Conservation (phyloP, 2,113 vertebrate genomes). For the Halichoerus grypus region DNA sequence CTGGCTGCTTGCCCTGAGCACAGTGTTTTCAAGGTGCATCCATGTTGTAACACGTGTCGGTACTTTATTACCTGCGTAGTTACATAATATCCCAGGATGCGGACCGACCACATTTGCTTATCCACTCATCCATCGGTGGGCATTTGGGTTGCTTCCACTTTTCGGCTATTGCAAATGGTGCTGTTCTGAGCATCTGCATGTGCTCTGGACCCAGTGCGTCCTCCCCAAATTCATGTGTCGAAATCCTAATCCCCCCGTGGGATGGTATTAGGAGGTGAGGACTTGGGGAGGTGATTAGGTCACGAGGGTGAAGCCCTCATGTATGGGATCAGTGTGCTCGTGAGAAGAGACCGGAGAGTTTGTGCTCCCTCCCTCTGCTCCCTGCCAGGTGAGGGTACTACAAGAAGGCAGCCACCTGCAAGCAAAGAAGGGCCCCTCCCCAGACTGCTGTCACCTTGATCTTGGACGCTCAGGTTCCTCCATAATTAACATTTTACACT, state of each 20-base stretch:
- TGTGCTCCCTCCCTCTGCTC: not conserved
- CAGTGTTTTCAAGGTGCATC: not conserved
- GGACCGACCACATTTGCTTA: not conserved
- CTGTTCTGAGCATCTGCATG: not conserved
- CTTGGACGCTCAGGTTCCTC: not conserved
- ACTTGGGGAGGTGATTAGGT: not conserved
- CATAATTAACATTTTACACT: not conserved
- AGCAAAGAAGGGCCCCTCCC: not conserved
- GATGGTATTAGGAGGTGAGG: not conserved
- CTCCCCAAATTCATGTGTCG: not conserved
- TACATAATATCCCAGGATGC: not conserved
- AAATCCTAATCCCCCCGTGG: not conserved
- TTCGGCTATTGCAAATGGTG: not conserved
- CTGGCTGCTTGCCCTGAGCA: not conserved
- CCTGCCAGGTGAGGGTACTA: not conserved
- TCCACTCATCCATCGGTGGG: not conserved
- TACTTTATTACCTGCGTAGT: not conserved
- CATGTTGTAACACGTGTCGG: not conserved
- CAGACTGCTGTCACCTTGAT: not conserved
- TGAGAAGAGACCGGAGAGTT: not conserved
- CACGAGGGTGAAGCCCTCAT: not conserved
- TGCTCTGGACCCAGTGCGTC: no score
- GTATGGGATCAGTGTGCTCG: not conserved
- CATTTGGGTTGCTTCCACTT: not conserved
- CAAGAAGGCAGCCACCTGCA: not conserved